These are phyloP conservation scores for Meles meles DNA, from an alignment of 2,113 vertebrate genomes.

Conservation along the genomic window DNA sequence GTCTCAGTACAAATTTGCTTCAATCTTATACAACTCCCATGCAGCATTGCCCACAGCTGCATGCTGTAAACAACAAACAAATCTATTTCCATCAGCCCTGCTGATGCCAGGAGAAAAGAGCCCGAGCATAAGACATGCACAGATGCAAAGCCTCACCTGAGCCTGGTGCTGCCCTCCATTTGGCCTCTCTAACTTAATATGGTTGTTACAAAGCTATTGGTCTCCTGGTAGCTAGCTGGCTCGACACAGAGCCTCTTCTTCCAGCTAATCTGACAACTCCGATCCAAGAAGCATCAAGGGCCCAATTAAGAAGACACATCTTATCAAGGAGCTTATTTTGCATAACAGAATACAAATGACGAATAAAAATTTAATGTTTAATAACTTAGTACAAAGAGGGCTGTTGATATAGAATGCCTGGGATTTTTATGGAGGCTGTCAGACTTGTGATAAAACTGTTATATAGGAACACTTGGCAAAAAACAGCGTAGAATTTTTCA, in stretches of 20 bases:
- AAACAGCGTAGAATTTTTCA: conserved; percentile 90
- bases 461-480: conserved; percentile 92
- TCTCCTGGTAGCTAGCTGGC: conserved; percentile 89
- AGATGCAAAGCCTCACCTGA: conserved; percentile 95
- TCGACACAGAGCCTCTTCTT: conserved; percentile 86
- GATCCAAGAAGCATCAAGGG: conserved; percentile 94
- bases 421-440: conserved; percentile 93
- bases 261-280: conserved; percentile 91
- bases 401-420: conserved; percentile 91
- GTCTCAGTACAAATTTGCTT: conserved; percentile 90
- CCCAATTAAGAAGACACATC: conserved; percentile 96
- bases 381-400: conserved; percentile 94
- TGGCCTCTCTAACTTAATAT: conserved; percentile 90
- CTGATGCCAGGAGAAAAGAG: conserved; percentile 90
- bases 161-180: conserved; percentile 90
- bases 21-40: conserved; percentile 91
- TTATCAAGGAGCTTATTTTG: conserved; percentile 96
- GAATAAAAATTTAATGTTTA: conserved; percentile 95
- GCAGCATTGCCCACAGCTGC: conserved; percentile 93
- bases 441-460: conserved; percentile 93
- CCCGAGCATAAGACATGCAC: conserved; percentile 89
- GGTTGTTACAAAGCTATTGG: conserved; percentile 91
- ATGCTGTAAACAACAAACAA: conserved; percentile 92
- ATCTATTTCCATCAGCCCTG: conserved; percentile 91
- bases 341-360: conserved; percentile 96